Evolutionary conservation across 2,888 invertebrate species (phyloP).

Genomic region (Zygogramma bicolorata): DNA sequence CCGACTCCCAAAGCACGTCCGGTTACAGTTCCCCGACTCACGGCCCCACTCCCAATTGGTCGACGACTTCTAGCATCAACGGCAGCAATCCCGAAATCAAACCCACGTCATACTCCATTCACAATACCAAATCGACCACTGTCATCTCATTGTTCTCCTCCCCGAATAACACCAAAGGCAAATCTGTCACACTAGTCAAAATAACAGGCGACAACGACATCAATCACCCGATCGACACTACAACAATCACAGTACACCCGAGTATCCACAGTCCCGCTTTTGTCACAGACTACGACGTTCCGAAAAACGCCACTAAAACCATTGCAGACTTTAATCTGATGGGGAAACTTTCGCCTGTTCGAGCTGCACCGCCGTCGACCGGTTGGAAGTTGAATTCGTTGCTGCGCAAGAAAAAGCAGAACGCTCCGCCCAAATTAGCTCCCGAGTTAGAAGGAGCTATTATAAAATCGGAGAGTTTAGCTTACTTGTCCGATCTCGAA

Average conservation of each 20-base stretch:
- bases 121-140: slow-evolving; percentile 65
- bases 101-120: slow-evolving; percentile 64
- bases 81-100: slow-evolving; percentile 59
- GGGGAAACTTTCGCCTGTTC: slow-evolving; percentile 33
- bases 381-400: slow-evolving; percentile 62
- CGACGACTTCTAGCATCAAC: slow-evolving; percentile 64
- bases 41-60: slow-evolving; percentile 64
- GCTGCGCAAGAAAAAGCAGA: slow-evolving; percentile 62
- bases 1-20: slow-evolving; percentile 68
- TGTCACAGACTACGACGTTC: slow-evolving; percentile 32
- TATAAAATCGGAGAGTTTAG: slow-evolving; percentile 69
- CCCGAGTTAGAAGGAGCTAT: slow-evolving; percentile 68
- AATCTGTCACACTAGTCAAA: slow-evolving; percentile 66
- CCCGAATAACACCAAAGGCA: slow-evolving; percentile 58
- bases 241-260: slow-evolving; percentile 34
- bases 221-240: slow-evolving; percentile 24
- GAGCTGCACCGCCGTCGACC: slow-evolving; percentile 31
- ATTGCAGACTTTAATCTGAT: slow-evolving; percentile 11
- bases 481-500: slow-evolving; percentile 68
- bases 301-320: slow-evolving; percentile 24
- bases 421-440: slow-evolving; percentile 62
- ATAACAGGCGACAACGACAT: slow-evolving; percentile 59
- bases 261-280: slow-evolving; percentile 32
- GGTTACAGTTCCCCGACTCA: slow-evolving; percentile 69
- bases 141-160: slow-evolving; percentile 65